A percentile compares a stretch with the other conserved stretches of the same genome.
Conservation (phyloP, 2,888 invertebrate species). For the Hermodice carunculata region DNA sequence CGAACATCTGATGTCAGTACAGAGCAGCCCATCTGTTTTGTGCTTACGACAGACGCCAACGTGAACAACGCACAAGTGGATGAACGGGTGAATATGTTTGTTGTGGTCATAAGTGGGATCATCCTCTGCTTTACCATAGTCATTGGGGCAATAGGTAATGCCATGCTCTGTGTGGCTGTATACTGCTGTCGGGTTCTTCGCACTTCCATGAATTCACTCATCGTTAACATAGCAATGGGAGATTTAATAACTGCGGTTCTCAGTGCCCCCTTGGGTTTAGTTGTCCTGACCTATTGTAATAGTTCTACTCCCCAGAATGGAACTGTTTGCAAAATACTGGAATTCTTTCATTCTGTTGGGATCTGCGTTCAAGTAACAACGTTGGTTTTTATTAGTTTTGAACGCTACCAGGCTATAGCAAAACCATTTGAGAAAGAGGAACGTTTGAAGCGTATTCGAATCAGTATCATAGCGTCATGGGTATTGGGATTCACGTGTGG, state of each 20-base stretch:
- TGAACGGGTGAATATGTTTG: no score
- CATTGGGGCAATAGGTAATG: constrained; percentile 2
- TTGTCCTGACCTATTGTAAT: neutral
- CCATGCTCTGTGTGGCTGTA: constrained; percentile 1
- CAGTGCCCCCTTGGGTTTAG: constrained; percentile 38
- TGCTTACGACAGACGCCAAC: no score
- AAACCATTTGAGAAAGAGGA: constrained; percentile 45
- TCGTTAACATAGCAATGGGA: constrained; percentile 42
- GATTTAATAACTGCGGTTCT: constrained; percentile 39
- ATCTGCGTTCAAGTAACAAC: constrained; percentile 43
- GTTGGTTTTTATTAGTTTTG: constrained; percentile 48
- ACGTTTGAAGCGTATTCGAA: constrained; percentile 4
- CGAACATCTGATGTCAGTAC: no score
- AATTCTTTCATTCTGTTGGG: constrained; percentile 4
- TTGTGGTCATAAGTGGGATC: neutral
- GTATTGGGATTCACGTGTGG: neutral
- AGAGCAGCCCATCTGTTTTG: no score
- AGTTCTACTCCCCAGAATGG: neutral
- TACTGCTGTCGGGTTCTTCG: constrained; percentile 26
- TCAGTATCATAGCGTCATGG: constrained; percentile 22
- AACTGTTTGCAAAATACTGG: neutral
- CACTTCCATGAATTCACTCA: constrained; percentile 43
- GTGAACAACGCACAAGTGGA: no score
- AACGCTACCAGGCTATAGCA: constrained; percentile 54
- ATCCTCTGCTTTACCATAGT: neutral